Percentiles rank a stretch among this genome's conserved stretches.
phyloP scores from a whole-genome alignment of 2,113 vertebrate species.

The Xiphophorus hellerii region DNA sequence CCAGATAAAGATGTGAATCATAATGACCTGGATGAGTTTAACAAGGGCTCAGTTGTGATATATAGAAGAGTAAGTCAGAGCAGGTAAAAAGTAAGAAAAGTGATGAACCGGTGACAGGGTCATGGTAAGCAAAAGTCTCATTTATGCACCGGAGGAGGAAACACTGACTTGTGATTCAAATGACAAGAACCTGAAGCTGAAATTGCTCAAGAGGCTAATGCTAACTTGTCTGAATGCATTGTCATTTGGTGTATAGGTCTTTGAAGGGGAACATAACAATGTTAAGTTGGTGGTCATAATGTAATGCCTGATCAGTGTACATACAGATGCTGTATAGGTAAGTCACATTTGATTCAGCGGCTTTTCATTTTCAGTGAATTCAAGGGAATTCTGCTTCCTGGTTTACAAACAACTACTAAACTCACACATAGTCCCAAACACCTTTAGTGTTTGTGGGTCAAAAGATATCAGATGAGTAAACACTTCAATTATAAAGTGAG shows the following conservation, averaged over 20 bases:
- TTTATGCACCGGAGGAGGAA: neutral
- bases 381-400: conserved; percentile 46
- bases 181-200: neutral
- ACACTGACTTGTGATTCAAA: neutral
- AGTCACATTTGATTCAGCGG: conserved; percentile 40
- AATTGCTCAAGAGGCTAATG: neutral
- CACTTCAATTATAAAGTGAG: conserved; percentile 1
- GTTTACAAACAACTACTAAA: conserved; percentile 59
- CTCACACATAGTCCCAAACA: conserved; percentile 30
- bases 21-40: neutral
- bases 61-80: neutral
- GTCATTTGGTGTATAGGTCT: neutral
- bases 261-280: neutral
- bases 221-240: neutral
- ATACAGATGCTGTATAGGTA: conserved; percentile 31
- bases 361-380: conserved; percentile 63
- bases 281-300: neutral
- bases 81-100: neutral
- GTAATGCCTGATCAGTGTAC: neutral
- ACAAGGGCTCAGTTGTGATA: neutral
- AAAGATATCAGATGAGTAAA: conserved; percentile 29
- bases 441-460: conserved; percentile 41
- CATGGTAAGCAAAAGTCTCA: neutral
- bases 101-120: neutral
- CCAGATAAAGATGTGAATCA: neutral